phyloP scores from a whole-genome alignment of 1,140 invertebrate species.

The Pomacea maculata region DNA sequence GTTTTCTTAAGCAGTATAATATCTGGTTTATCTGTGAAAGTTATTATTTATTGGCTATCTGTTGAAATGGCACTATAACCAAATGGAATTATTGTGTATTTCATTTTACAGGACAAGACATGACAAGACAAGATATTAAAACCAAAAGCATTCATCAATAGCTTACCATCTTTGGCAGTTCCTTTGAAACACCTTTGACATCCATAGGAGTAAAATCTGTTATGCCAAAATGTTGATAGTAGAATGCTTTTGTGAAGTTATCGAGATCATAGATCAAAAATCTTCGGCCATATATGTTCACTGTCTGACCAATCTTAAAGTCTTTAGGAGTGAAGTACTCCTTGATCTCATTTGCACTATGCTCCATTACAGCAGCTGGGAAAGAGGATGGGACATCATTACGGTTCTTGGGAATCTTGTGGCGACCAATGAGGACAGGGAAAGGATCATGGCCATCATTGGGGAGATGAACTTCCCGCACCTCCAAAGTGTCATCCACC shows the following conservation, averaged over 20 bases:
- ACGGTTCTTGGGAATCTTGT: conserved; percentile 82
- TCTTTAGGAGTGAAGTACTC: conserved; percentile 81
- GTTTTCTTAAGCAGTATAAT: no score
- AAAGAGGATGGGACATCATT: conserved; percentile 73
- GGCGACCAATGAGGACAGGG: conserved; percentile 77
- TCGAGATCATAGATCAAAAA: conserved; percentile 85
- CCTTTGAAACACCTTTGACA: conserved; percentile 48
- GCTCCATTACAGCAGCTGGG: conserved; percentile 69
- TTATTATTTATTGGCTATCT: no score
- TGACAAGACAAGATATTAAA: background rate
- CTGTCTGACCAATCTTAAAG: conserved; percentile 79
- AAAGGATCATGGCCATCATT: conserved; percentile 80
- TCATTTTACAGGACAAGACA: background rate
- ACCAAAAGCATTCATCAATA: background rate
- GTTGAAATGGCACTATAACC: no score
- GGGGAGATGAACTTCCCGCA: conserved; percentile 76
- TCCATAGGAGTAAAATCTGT: conserved; percentile 65
- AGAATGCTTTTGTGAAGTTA: conserved; percentile 82
- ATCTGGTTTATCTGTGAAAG: no score
- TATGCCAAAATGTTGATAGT: conserved; percentile 72
- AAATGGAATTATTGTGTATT: no score
- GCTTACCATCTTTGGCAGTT: conserved; percentile 62
- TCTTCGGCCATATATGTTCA: conserved; percentile 82
- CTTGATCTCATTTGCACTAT: conserved; percentile 73
- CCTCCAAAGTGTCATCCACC: conserved; percentile 80